Evolutionary conservation across 1,140 invertebrate species (phyloP).

Genomic region (Cepaea nemoralis): DNA sequence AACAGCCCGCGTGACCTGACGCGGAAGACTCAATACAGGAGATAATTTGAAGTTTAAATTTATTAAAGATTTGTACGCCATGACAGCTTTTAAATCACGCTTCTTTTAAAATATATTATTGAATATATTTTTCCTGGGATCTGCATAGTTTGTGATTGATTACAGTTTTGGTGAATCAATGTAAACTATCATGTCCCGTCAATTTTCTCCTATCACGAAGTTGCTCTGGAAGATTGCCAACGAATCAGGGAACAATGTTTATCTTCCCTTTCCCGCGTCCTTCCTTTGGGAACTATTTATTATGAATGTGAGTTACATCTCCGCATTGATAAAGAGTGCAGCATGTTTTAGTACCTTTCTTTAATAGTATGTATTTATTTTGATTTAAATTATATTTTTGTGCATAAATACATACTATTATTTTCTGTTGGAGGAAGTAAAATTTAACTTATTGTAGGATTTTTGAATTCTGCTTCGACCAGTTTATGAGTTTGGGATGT

Average conservation of each 20-base stretch:
- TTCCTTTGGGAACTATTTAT: slow-evolving; percentile 53
- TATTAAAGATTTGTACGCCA: too few species aligned
- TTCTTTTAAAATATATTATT: too few species aligned
- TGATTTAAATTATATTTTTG: neutral
- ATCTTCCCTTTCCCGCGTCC: slow-evolving; percentile 64
- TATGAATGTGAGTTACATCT: slow-evolving; percentile 38
- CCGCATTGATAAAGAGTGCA: slow-evolving; percentile 51
- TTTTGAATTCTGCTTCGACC: neutral
- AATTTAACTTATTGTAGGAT: neutral
- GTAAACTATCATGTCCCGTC: neutral
- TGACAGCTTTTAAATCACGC: too few species aligned
- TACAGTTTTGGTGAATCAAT: too few species aligned
- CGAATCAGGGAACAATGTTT: slow-evolving; percentile 45
- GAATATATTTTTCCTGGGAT: too few species aligned
- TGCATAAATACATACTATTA: neutral
- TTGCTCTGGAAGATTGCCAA: slow-evolving; percentile 29
- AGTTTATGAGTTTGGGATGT: slow-evolving; percentile 41
- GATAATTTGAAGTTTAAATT: neutral
- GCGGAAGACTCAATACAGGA: slow-evolving; percentile 48
- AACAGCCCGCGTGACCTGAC: slow-evolving; percentile 44
- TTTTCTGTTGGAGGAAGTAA: neutral
- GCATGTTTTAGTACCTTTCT: slow-evolving; percentile 53
- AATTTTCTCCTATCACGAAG: neutral
- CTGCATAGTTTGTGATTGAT: too few species aligned
- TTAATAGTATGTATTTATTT: neutral